Evolutionary conservation across 1,140 invertebrate genomes (phyloP).

Genomic region (Caenorhabditis brenneri): DNA sequence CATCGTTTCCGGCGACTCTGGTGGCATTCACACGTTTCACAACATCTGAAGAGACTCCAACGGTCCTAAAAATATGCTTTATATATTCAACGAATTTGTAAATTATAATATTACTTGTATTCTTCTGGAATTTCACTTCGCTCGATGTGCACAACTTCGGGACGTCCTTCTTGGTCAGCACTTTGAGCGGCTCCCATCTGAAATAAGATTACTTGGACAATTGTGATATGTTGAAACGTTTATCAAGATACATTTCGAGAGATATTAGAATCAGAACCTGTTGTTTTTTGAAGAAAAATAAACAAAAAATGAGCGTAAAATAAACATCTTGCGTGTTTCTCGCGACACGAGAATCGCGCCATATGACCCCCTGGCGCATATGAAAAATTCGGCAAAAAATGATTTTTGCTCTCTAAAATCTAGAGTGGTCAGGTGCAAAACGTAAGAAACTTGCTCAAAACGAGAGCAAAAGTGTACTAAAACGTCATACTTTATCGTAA

Average conservation of each 20-base stretch:
- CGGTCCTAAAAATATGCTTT: slow-evolving; percentile 37
- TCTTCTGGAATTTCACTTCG: slow-evolving; percentile 52
- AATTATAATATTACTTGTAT: slow-evolving; percentile 45
- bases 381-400: background rate
- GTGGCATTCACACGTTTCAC: slow-evolving; percentile 53
- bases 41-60: slow-evolving; percentile 55
- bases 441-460: background rate
- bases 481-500: background rate
- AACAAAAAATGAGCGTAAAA: background rate
- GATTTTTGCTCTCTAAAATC: slow-evolving; percentile 19
- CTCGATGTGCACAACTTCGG: slow-evolving; percentile 48
- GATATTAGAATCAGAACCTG: background rate
- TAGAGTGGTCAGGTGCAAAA: background rate
- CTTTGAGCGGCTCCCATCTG: slow-evolving; percentile 55
- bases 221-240: background rate
- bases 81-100: background rate
- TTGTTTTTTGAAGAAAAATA: background rate
- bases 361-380: background rate
- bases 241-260: background rate
- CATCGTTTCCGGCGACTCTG: background rate
- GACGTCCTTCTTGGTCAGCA: slow-evolving; percentile 33
- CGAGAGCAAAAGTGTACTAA: background rate
- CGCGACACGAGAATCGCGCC: background rate
- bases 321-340: background rate
- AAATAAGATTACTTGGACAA: background rate